Conservation (phyloP, 2,888 invertebrate genomes). For the Sabellastarte sp. region DNA sequence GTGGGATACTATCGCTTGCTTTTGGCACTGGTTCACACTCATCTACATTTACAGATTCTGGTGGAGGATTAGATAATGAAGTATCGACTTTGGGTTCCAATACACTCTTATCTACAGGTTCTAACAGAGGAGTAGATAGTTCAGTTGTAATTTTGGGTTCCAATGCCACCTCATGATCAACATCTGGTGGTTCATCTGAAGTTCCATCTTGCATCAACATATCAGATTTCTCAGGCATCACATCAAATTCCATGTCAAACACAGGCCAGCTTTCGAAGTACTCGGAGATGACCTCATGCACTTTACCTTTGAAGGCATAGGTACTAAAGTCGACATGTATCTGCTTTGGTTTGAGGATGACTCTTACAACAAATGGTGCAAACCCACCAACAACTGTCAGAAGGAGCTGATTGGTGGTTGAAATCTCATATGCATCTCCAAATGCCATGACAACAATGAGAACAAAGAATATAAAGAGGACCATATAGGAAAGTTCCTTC, state of each 20-base stretch:
- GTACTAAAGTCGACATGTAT: slow-evolving; percentile 44
- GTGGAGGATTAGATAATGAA: too few species aligned
- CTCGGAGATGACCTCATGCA: slow-evolving; percentile 45
- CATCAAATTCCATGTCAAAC: slow-evolving; percentile 37
- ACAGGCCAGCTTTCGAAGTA: slow-evolving; percentile 50
- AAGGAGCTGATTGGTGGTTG: slow-evolving; percentile 49
- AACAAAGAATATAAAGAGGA: slow-evolving; percentile 48
- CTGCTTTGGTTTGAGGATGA: slow-evolving; percentile 44
- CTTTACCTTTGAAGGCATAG: slow-evolving; percentile 48
- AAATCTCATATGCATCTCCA: slow-evolving; percentile 46
- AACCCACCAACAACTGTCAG: slow-evolving; percentile 51
- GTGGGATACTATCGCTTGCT: not conserved
- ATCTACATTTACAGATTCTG: too few species aligned
- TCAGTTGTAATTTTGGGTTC: too few species aligned
- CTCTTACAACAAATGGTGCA: slow-evolving; percentile 48
- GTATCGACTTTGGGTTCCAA: too few species aligned
- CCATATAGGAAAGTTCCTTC: slow-evolving; percentile 49
- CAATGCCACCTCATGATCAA: not conserved
- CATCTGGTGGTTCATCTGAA: not conserved
- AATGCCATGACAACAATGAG: slow-evolving; percentile 52
- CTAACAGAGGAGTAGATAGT: too few species aligned
- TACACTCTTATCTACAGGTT: too few species aligned
- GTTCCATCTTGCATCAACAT: too few species aligned
- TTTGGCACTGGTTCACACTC: not conserved
- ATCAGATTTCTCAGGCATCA: slow-evolving; percentile 2